Evolutionary conservation across 2,797 vertebrate genomes (phyloP).

Genomic region (Orientallactaga sibirica): DNA sequence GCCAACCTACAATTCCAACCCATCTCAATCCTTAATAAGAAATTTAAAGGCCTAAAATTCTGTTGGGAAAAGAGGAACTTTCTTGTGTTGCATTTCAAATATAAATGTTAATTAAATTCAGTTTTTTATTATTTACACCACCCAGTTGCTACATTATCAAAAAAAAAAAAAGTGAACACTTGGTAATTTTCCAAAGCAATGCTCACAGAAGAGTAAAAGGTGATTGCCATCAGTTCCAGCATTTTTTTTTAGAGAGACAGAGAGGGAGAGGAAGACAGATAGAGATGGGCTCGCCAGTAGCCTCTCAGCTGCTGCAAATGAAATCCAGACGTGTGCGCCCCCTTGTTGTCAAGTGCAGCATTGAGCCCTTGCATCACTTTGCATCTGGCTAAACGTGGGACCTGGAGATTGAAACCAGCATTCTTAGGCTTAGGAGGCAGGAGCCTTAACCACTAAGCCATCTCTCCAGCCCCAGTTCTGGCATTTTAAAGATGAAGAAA

Average conservation of each 20-base stretch:
- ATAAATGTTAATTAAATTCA: slow-evolving; percentile 22
- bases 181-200: background rate
- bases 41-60: background rate
- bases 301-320: no score
- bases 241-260: no score
- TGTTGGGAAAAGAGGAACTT: background rate
- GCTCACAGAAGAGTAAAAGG: background rate
- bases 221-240: background rate
- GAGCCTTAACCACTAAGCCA: no score
- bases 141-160: background rate
- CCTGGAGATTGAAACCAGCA: no score
- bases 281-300: no score
- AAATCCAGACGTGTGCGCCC: no score
- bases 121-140: background rate
- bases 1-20: background rate
- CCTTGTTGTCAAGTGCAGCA: no score
- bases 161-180: background rate
- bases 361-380: no score
- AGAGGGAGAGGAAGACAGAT: no score
- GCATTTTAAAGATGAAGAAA: slow-evolving; percentile 4
- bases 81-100: slow-evolving; percentile 33
- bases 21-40: background rate
- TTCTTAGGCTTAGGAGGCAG: no score
- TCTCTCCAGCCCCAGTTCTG: background rate
- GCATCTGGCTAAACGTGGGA: no score